Evolutionary conservation across 2,888 invertebrate species (phyloP), one percentile per base, ranked within the genome.

Genomic region (Druceiella hillmani): DNA sequence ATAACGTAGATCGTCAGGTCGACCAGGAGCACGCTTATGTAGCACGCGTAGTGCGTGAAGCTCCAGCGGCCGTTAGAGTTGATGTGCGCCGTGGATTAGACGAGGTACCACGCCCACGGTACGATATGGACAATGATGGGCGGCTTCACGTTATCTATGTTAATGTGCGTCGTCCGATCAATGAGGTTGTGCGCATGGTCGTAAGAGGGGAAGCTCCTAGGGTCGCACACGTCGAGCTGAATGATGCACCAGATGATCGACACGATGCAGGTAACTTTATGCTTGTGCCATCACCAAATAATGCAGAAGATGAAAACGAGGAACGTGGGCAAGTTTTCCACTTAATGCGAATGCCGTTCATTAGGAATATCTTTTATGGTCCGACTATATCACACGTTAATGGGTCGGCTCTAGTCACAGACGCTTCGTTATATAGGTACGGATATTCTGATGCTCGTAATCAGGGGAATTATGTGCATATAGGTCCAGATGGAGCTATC

Each of bases 371-470:
- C 10, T 9, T 11, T 14, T 12, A 4, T 14, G 16, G 15, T 16
- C 13, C 26, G 4, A 10, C 11, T 11, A 12, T 9, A 13, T 11
- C 49, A 2, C 45, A 56, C 17, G 7, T 56, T 1, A 54, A 57
- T n/a, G 43, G 53, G 0, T 45, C 53, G 0, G 43, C 55, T 0
- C 13, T 70, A 0, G 58, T 69, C 0, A 58, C 66, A 0, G 71
- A 72, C 33, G 51, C 61, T 0, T 56, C 69, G 0, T 52, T 72
- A 0, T 35, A 61, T 0, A 45, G 64, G 0, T 67, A 69, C 17
- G 71, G 71, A 0, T 45, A 60, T 0, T 59, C 68, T 0, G 59
- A 62, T 0, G 56, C 56, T 0, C 62, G 62, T 0, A 56, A 62
- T 2, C 5, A 7, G 4, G 48, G 62, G 0, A 61, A 61, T n/a